Percentiles rank a stretch among this genome's conserved stretches.
Evolutionary conservation across 30 jellyfish, hydroid and myxozoan species (phyloP).

Genomic region (Aurelia sp.): DNA sequence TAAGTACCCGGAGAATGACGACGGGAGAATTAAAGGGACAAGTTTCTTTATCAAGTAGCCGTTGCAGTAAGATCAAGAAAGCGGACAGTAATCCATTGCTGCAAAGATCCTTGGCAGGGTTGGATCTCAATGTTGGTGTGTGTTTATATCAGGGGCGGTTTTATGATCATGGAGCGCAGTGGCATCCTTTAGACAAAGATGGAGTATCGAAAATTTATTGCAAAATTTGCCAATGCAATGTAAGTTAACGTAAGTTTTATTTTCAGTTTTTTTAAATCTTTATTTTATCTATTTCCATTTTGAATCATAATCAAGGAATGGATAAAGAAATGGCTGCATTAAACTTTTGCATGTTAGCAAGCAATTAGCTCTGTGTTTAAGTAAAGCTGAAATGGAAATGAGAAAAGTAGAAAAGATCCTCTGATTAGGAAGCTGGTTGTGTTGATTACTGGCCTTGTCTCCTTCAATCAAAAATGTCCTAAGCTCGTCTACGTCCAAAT

Average conservation of each 20-base stretch:
- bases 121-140: constrained; percentile 55
- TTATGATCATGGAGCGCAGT: constrained; percentile 54
- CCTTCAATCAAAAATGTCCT: too few relatives aligned
- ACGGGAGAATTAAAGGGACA: constrained; percentile 50
- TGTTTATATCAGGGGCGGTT: constrained; percentile 63
- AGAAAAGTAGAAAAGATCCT: too few relatives aligned
- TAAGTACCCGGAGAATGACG: constrained; percentile 28
- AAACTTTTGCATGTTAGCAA: too few relatives aligned
- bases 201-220: constrained; percentile 40
- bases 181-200: constrained; percentile 57
- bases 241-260: background rate
- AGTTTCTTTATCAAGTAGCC: constrained; percentile 23
- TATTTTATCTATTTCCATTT: too few relatives aligned
- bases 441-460: too few relatives aligned
- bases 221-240: constrained; percentile 47
- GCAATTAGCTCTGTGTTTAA: too few relatives aligned
- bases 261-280: too few relatives aligned
- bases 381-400: too few relatives aligned
- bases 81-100: background rate
- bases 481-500: too few relatives aligned
- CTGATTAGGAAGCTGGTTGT: too few relatives aligned
- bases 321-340: too few relatives aligned
- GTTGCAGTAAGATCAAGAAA: constrained; percentile 15
- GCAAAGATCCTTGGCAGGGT: constrained; percentile 44
- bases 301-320: too few relatives aligned